Conservation (phyloP, 2,113 vertebrate species). For the Isurus oxyrinchus region DNA sequence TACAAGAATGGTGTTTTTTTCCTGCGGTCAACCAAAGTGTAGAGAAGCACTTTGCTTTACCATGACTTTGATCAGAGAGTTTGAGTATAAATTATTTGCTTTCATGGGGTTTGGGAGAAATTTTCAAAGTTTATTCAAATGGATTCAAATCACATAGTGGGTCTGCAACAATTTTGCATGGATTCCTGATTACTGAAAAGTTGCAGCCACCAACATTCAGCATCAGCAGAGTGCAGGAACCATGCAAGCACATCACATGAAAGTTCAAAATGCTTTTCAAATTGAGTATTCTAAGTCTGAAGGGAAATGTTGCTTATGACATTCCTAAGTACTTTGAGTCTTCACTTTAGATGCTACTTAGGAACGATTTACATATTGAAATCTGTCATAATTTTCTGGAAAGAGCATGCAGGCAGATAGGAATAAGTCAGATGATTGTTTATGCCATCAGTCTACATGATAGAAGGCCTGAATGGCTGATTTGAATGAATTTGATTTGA, state of each 20-base stretch:
- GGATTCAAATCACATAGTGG: not conserved
- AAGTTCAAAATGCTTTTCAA: not conserved
- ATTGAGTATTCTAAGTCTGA: not conserved
- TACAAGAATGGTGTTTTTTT: not conserved
- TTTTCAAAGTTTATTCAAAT: slow-evolving; percentile 12
- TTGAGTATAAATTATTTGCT: not conserved
- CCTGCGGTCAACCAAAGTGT: not conserved
- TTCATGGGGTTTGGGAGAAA: not conserved
- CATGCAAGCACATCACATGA: too few species aligned
- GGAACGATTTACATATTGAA: not conserved
- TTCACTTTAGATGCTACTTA: not conserved
- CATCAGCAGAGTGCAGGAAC: not conserved
- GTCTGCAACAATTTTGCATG: not conserved
- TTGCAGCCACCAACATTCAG: not conserved
- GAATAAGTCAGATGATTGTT: not conserved
- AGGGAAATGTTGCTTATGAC: not conserved
- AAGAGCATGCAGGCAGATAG: not conserved
- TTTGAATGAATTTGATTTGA: not conserved
- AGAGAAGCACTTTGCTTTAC: not conserved
- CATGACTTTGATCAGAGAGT: not conserved
- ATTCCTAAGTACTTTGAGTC: not conserved
- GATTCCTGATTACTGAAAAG: not conserved
- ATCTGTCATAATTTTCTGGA: not conserved
- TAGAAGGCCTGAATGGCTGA: not conserved
- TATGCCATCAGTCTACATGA: not conserved